A percentile compares a stretch with the other conserved stretches of the same genome.
phyloP scores from a whole-genome alignment of 23 tunicate genomes.

The Phallusia fumigata region DNA sequence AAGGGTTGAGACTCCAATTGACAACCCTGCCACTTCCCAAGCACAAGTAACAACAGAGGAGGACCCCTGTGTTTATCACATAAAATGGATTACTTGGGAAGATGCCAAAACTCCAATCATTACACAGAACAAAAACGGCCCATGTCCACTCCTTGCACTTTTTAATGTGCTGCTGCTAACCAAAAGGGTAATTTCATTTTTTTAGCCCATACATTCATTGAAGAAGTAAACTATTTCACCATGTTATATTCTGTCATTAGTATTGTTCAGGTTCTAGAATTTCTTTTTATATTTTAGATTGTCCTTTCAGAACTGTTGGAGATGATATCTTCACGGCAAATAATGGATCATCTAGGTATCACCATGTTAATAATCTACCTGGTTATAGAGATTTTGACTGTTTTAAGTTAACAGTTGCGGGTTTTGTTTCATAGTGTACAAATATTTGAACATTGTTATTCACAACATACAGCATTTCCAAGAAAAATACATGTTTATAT shows the following conservation, averaged over 20 bases:
- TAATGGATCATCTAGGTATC: slow-evolving; percentile 58
- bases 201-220: too few species aligned
- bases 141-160: slow-evolving; percentile 83
- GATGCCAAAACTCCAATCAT: slow-evolving; percentile 59
- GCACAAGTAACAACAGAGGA: background rate
- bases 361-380: background rate
- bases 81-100: slow-evolving; percentile 83
- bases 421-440: background rate
- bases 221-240: too few species aligned
- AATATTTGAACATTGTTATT: too few species aligned
- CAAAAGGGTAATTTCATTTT: slow-evolving; percentile 32
- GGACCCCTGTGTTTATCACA: slow-evolving; percentile 36
- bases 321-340: slow-evolving; percentile 66
- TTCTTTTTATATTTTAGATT: slow-evolving; percentile 25
- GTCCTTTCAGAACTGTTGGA: slow-evolving; percentile 34
- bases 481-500: too few species aligned
- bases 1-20: background rate
- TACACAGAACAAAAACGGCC: slow-evolving; percentile 87
- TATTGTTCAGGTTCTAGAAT: background rate
- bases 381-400: background rate
- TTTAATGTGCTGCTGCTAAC: slow-evolving; percentile 77
- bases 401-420: background rate
- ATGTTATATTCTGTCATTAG: background rate
- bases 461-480: too few species aligned
- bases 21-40: background rate